Evolutionary conservation across 2,113 vertebrate species (phyloP).

Genomic region (Brevimyrus niger): DNA sequence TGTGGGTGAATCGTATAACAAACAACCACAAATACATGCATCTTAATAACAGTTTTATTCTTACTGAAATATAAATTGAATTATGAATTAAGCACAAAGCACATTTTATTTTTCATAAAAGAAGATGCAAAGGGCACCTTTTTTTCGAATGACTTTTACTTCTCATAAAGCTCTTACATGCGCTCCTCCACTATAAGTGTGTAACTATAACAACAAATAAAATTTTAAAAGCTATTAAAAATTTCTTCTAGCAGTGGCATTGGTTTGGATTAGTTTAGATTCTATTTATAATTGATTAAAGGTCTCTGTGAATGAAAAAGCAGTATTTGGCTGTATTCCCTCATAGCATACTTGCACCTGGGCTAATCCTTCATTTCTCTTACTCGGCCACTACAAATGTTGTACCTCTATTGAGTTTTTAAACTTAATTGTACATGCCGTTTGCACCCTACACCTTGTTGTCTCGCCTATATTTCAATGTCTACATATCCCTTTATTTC

Average conservation of each 20-base stretch:
- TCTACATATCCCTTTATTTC: not conserved
- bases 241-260: not conserved
- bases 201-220: not conserved
- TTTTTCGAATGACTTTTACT: not conserved
- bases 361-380: not conserved
- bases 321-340: not conserved
- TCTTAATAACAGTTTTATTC: not conserved
- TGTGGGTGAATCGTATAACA: not conserved
- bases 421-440: not conserved
- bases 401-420: not conserved
- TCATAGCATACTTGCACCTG: not conserved
- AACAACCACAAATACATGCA: not conserved
- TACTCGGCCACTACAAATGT: not conserved
- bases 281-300: not conserved
- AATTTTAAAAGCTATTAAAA: not conserved
- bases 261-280: not conserved
- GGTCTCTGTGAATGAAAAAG: not conserved
- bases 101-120: conserved; percentile 2
- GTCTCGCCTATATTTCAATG: not conserved
- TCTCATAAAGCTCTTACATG: not conserved
- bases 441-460: not conserved
- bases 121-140: not conserved
- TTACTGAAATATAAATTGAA: not conserved
- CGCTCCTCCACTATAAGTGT: not conserved
- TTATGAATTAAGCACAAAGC: not conserved